These are phyloP conservation scores for Hydrotaea diabolus DNA, from an alignment of 2,888 invertebrate species.

Conservation along the genomic window DNA sequence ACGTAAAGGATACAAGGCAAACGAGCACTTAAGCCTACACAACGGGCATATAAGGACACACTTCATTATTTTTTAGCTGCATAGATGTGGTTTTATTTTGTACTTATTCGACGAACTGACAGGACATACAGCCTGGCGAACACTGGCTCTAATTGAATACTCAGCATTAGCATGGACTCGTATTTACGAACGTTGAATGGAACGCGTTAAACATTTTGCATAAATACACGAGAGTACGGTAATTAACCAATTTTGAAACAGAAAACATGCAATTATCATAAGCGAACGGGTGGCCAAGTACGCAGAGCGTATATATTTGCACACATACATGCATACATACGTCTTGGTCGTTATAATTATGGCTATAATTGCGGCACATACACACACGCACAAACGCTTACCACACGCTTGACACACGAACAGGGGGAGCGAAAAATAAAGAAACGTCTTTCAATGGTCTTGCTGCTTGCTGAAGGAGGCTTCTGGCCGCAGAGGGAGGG, in stretches of 20 bases:
- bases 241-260: constrained; percentile 52
- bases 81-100: background rate
- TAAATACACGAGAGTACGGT: constrained; percentile 37
- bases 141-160: background rate
- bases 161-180: background rate
- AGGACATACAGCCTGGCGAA: constrained; percentile 28
- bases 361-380: background rate
- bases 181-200: background rate
- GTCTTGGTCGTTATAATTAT: background rate
- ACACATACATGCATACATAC: too few relatives aligned
- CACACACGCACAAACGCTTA: background rate
- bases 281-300: too few relatives aligned
- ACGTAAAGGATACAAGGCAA: background rate
- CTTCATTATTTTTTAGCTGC: background rate
- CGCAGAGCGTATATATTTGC: background rate
- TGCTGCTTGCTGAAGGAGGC: too few relatives aligned
- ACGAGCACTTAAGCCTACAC: background rate
- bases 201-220: constrained; percentile 24
- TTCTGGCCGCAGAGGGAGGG: constrained; percentile 5
- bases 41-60: background rate
- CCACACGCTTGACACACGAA: background rate
- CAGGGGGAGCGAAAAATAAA: background rate
- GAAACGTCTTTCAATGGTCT: too few relatives aligned
- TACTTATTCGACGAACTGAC: background rate
- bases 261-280: constrained; percentile 57